Conservation (phyloP, 2,113 vertebrate genomes). For the Pseudonaja textilis region DNA sequence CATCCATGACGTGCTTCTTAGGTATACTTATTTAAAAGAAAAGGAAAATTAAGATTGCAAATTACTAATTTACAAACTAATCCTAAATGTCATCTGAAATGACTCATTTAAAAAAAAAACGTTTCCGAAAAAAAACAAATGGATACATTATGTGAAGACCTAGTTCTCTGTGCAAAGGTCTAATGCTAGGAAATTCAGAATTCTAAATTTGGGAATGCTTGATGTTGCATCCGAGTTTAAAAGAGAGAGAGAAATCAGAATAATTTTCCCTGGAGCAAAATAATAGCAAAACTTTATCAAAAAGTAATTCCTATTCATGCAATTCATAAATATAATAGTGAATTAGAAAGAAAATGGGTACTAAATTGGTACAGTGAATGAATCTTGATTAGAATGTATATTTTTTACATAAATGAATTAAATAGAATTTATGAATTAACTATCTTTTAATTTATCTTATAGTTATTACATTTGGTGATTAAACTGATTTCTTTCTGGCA, state of each 20-base stretch:
- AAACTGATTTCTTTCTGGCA: conserved; percentile 27
- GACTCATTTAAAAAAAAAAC: not conserved
- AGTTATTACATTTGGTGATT: conserved; percentile 41
- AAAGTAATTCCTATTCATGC: conserved; percentile 19
- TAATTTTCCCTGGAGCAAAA: not conserved
- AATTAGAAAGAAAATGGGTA: conserved; percentile 18
- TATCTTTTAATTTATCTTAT: conserved; percentile 19
- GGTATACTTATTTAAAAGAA: not conserved
- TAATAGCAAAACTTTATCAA: conserved; percentile 11
- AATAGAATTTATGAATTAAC: not conserved
- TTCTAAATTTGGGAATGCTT: not conserved
- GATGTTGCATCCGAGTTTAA: not conserved
- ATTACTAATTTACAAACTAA: not conserved
- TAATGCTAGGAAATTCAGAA: not conserved
- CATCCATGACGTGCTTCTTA: not conserved
- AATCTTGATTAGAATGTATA: conserved; percentile 11
- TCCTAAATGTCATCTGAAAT: not conserved
- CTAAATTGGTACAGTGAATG: not conserved
- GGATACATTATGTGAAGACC: not conserved
- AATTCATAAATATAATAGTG: conserved; percentile 36
- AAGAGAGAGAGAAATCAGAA: not conserved
- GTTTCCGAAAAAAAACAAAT: not conserved
- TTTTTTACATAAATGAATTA: not conserved
- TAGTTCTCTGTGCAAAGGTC: not conserved
- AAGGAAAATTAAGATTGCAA: not conserved